A percentile compares a stretch with the other conserved stretches of the same genome.
Evolutionary conservation across 2,797 vertebrate species (phyloP).

Genomic region (Synanceia verrucosa): DNA sequence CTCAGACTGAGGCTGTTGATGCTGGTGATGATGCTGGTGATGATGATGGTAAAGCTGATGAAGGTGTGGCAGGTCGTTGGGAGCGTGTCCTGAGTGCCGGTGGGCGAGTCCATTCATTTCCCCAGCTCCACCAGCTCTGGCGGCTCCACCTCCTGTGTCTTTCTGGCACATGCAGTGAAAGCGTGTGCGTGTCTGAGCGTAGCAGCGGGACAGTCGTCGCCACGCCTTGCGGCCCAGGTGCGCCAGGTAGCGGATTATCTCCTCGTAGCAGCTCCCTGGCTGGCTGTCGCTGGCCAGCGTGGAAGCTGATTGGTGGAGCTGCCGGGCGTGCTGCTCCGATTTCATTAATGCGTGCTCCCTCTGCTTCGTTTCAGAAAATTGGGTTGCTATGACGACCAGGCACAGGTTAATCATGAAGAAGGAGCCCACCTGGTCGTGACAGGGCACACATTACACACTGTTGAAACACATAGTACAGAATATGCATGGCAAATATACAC

Average conservation of each 20-base stretch:
- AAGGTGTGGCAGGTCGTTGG: conserved; percentile 84
- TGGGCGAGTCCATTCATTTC: conserved; percentile 78
- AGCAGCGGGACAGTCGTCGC: conserved; percentile 82
- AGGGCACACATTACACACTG: neutral
- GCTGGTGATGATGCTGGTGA: conserved; percentile 85
- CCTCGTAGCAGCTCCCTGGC: conserved; percentile 96
- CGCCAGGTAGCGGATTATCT: conserved; percentile 92
- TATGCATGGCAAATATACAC: too few relatives aligned
- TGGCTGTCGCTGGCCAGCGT: conserved; percentile 95
- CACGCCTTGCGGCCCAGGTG: conserved; percentile 92
- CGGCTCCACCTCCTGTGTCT: conserved; percentile 72
- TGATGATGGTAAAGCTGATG: conserved; percentile 90
- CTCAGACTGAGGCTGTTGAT: conserved; percentile 85
- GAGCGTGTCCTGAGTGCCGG: conserved; percentile 74
- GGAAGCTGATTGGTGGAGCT: conserved; percentile 93
- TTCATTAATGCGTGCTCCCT: conserved; percentile 97
- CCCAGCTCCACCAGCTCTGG: conserved; percentile 59
- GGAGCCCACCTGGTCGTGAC: conserved; percentile 89
- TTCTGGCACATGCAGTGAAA: conserved; percentile 51
- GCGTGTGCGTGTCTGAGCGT: neutral
- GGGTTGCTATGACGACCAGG: conserved; percentile 98
- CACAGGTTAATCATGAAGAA: conserved; percentile 99
- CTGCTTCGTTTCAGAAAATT: conserved; percentile 98
- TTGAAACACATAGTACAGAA: neutral
- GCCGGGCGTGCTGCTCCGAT: conserved; percentile 92